Evolutionary conservation across 64 coral and sea anemone genomes (phyloP).

Genomic region (Dendronephthya gigantea): DNA sequence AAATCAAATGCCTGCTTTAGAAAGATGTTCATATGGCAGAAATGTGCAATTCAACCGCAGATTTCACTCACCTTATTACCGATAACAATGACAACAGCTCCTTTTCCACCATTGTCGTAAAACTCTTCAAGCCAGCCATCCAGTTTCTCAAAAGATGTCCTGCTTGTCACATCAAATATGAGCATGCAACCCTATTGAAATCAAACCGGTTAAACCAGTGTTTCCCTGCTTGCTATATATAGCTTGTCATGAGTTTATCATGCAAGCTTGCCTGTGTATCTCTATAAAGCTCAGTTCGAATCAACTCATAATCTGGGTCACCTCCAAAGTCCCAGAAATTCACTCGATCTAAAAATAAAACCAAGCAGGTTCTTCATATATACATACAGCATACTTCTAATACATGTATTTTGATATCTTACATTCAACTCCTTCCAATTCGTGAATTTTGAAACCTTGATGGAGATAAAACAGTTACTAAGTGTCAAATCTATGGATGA

Average conservation of each 20-base stretch:
- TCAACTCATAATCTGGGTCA: constrained; percentile 75
- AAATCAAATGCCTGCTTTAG: too few species aligned
- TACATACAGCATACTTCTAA: neutral
- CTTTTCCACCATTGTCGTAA: constrained; percentile 60
- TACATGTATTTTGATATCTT: constrained; percentile 9
- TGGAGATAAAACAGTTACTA: neutral
- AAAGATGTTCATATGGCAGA: neutral
- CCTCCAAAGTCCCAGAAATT: constrained; percentile 99
- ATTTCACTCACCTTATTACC: constrained; percentile 67
- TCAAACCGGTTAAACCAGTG: neutral
- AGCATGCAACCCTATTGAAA: constrained; percentile 62
- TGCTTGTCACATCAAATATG: constrained; percentile 85
- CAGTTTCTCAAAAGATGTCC: constrained; percentile 69
- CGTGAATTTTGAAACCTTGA: constrained; percentile 86
- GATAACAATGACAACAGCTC: constrained; percentile 65
- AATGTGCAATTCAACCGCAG: too few species aligned
- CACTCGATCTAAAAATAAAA: constrained; percentile 49
- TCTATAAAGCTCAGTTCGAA: constrained; percentile 79
- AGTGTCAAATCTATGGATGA: neutral
- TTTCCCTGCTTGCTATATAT: too few species aligned
- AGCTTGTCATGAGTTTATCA: neutral
- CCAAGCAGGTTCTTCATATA: neutral
- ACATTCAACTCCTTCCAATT: constrained; percentile 79
- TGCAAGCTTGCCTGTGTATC: constrained; percentile 65
- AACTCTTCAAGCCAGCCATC: constrained; percentile 82